Conservation (phyloP, 2,888 invertebrate genomes). For the Chirona hameri region DNA sequence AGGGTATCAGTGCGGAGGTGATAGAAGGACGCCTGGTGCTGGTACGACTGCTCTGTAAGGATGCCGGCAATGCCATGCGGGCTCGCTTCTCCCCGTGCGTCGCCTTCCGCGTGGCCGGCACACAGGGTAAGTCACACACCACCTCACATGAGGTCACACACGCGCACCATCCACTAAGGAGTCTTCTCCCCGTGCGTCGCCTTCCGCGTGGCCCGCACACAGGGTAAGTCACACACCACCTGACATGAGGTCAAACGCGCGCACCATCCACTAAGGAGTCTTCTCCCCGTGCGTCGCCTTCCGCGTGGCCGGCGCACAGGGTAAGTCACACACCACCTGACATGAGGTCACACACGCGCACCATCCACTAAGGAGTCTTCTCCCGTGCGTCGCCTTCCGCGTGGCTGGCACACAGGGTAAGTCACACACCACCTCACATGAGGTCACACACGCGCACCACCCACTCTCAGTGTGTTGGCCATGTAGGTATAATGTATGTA, state of each 20-base stretch:
- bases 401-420: conserved; percentile 71
- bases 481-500: too few relatives aligned
- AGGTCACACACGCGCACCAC: too few relatives aligned
- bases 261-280: too few relatives aligned
- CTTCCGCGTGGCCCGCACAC: conserved; percentile 78
- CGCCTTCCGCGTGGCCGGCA: conserved; percentile 78
- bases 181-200: conserved; percentile 80
- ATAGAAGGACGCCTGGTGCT: conserved; percentile 78
- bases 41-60: conserved; percentile 73
- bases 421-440: too few relatives aligned
- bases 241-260: too few relatives aligned
- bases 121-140: conserved; percentile 53
- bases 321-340: conserved; percentile 34
- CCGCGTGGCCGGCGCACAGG: conserved; percentile 75
- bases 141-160: too few relatives aligned
- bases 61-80: conserved; percentile 54
- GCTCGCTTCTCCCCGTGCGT: conserved; percentile 75
- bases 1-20: conserved; percentile 66
- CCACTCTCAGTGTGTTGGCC: too few relatives aligned
- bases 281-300: conserved; percentile 83
- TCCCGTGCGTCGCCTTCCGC: conserved; percentile 82
- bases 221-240: conserved; percentile 47
- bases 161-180: too few relatives aligned
- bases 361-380: too few relatives aligned
- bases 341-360: too few relatives aligned